Evolutionary conservation across 2,797 vertebrate genomes (phyloP), one percentile per base, ranked within the genome.

Genomic region (Alectoris magna): DNA sequence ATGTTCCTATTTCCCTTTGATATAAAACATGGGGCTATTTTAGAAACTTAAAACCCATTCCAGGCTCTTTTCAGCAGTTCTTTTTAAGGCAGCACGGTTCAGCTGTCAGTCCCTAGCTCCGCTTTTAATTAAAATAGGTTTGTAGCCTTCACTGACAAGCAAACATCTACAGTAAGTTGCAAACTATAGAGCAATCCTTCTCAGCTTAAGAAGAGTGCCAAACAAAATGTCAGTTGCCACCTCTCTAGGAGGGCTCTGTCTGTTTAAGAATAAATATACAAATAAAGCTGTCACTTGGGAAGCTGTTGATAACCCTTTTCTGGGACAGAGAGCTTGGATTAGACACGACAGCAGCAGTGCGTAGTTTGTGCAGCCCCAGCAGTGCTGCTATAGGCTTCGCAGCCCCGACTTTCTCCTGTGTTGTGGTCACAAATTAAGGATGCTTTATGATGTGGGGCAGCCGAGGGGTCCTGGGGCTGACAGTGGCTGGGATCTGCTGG

Each of bases 1-100:
- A 70, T 90, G 83, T 89, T 96, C 90, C 84, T 29, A 5, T 85
- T 94, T 89, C 64, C 81, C 95, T 94, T 91, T 91, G 93, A 90
- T 81, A 90, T 74, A 59, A 95, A 93, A 76, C 69, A 24, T 16
- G 64, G 88, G 79, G 49, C 91, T 94, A 69, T 94, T 93, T 79
- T 58, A 94, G 83, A 92, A 96, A 94, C 91, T 91, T 76, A 79
- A 94, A 96, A 76, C 76, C 92, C 79, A 38, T 87, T 70, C 63
- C 70, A 76, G 48, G n/a, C 74, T 92, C 64, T 79, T 59, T 80
- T 86, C 86, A 85, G 91, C 93, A 49, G 17, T 93, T 93, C 91
- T 93, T 91, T 95, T 82, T 80, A 88, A 94, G 93, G 86, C 86
- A 56, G 84, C 79, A 86, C 82, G 22, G 84, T 82, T 88, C 63